Base-by-base conservation (phyloP, 2,797 vertebrate species). In the Adelosebastes latens region DNA sequence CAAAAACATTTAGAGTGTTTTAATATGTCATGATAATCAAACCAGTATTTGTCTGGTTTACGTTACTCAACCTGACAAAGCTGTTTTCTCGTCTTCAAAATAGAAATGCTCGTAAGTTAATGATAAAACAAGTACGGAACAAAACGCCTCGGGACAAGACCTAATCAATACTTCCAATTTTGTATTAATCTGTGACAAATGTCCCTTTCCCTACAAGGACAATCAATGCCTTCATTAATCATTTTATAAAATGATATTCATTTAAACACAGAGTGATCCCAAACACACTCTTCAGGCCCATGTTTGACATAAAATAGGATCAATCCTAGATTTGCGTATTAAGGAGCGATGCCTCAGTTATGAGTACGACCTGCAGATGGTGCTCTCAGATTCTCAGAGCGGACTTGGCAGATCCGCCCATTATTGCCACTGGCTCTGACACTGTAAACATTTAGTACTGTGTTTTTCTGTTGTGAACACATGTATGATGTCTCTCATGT, bases 311-410 rank as follows among this genome's bases (percentile, higher is more conserved):
- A 8, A 67, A 77, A 55, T 55, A 36, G 5, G 11, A 63, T 60
- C 10, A 49, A 20, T 75, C 29, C 24, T 74, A 2, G 4, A 14
- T 66, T 52, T 13, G 8, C 8, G 31, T 13, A 32, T 32, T 2
- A 8, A 14, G 4, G 8, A 9, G 2, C 2, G 11, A 62, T 4
- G 16, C 8, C 22, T 66, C 79, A 66, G 25, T 86, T 67, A 39
- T 62, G 1, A 4, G 4, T 63, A 4, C 3, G 14, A 49, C 84
- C 93, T 87, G 82, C 82, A 94, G 93, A 89, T 89, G 94, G 92
- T 64, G 52, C 83, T 89, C 65, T 85, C 74, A 84, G 39, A 79
- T 87, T 63, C 83, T 69, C 42, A 75, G 62, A 87, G 36, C 6
- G 1, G 52, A 27, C 63, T n/a, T 13, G 20, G 20, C 69, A 82